A percentile compares a stretch with the other conserved stretches of the same genome.
Evolutionary conservation across 2,797 vertebrate genomes (phyloP).

Genomic region (Natrix natrix): DNA sequence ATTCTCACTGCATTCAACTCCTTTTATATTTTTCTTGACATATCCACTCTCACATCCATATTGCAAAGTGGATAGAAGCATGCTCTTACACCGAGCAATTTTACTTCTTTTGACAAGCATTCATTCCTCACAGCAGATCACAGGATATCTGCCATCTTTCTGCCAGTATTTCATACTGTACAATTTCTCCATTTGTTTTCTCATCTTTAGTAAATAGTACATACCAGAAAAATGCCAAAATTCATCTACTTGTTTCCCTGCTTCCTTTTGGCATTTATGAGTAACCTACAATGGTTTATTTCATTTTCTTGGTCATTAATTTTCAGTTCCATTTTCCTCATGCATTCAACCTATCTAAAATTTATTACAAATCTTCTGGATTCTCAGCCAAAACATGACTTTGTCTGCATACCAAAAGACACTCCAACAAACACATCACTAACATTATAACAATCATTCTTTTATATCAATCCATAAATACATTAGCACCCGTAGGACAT

Average conservation of each 20-base stretch:
- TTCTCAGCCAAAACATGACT: background rate
- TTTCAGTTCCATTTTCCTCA: background rate
- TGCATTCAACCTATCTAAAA: background rate
- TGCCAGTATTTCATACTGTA: background rate
- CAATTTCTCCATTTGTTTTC: background rate
- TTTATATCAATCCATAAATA: background rate
- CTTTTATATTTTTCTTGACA: background rate
- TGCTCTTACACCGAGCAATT: background rate
- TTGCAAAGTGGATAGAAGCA: background rate
- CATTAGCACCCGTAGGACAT: background rate
- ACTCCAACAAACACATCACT: background rate
- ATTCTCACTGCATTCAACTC: background rate
- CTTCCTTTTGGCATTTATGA: background rate
- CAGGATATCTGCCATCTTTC: background rate
- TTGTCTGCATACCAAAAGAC: background rate
- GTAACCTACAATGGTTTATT: background rate
- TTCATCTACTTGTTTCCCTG: background rate
- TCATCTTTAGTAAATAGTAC: background rate
- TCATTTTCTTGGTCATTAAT: background rate
- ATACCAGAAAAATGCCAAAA: background rate
- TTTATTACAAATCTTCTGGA: background rate
- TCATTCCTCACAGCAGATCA: background rate
- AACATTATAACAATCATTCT: background rate
- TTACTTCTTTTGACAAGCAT: background rate
- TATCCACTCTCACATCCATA: background rate